These are phyloP conservation scores for Melanotaenia parkinsoni DNA, from an alignment of 2,797 vertebrate species.

Conservation along the genomic window DNA sequence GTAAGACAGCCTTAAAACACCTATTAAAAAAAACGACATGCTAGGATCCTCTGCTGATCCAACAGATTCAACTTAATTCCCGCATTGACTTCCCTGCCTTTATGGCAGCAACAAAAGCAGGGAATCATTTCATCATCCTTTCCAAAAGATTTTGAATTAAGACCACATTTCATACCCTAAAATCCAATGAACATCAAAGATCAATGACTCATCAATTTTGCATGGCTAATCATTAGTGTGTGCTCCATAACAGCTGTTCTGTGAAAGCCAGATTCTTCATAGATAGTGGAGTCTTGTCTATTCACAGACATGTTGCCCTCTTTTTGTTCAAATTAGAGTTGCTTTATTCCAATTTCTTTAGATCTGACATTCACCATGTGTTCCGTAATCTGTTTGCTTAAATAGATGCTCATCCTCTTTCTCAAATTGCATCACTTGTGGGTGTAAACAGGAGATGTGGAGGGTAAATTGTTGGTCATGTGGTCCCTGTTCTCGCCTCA, in stretches of 20 bases:
- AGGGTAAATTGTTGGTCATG: constrained; percentile 32
- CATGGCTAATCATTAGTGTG: constrained; percentile 76
- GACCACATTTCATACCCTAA: constrained; percentile 42
- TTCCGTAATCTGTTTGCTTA: constrained; percentile 45
- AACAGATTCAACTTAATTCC: background rate
- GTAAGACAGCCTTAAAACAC: constrained; percentile 4
- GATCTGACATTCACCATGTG: constrained; percentile 22
- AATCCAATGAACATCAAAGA: constrained; percentile 57
- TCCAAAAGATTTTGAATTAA: constrained; percentile 30
- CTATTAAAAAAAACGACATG: background rate
- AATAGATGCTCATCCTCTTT: background rate
- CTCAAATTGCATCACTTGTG: constrained; percentile 7
- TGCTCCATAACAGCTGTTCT: constrained; percentile 78
- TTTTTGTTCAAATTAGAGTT: constrained; percentile 66
- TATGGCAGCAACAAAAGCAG: background rate
- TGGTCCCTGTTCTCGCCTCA: constrained; percentile 9
- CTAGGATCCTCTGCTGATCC: background rate
- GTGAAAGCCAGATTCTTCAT: constrained; percentile 65
- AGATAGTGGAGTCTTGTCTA: constrained; percentile 42
- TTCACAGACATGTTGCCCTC: constrained; percentile 52
- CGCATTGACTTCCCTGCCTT: background rate
- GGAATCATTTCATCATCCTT: constrained; percentile 2
- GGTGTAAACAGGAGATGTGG: background rate
- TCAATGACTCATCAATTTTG: constrained; percentile 79
- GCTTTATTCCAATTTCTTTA: constrained; percentile 50